Base-by-base conservation (phyloP, 2,888 invertebrate genomes). In the Ophraella communa region DNA sequence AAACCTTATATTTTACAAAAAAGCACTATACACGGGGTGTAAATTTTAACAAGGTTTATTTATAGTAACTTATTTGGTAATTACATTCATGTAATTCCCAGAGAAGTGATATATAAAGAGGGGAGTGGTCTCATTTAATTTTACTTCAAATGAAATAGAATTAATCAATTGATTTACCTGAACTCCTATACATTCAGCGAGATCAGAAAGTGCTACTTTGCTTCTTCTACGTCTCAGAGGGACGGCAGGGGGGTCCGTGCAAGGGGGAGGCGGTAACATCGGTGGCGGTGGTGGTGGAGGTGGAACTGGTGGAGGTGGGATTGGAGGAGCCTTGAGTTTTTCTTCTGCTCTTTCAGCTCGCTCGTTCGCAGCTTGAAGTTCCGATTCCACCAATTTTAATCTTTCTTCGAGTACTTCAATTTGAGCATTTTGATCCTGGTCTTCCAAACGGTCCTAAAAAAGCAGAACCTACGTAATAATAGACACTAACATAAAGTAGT, bases 381-480 rank as follows among this genome's bases (percentile, higher is more conserved):
- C 91, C n/a, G 88, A 87, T 76, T 91, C 91, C 0, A 88, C 88
- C 0, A 90, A 78, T 75, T 85, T 87, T 33, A 91, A 83, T 73
- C 90, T 89, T 78, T 91, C 91, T 71, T 91, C 90, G 75, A 90
- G 85, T 0, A 90, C 79, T 21, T 91, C 87, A 11, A 89, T 85
- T 75, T 90, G 88, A 0, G 88, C 87, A 72, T 89, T 89, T 67
- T 87, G 86, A 70, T 89, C 88, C 68, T 86, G 86, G 69, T 89
- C 89, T 52, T 89, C 87, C 52, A 90, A 72, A 78, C 90, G 88
- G 44, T 87, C 86, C 83, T 84, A 71, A 3, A 85, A 73, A 83
- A 4, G 57, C 42, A 63, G 45, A 53, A 45, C n/a, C n/a, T 45
- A 45, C 45, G 45, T 20, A n/a, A n/a, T n/a, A n/a, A n/a, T n/a